Percentiles rank a stretch among this genome's conserved stretches.
Evolutionary conservation across 2,113 vertebrate species (phyloP).

Genomic region (Myotis brandtii): DNA sequence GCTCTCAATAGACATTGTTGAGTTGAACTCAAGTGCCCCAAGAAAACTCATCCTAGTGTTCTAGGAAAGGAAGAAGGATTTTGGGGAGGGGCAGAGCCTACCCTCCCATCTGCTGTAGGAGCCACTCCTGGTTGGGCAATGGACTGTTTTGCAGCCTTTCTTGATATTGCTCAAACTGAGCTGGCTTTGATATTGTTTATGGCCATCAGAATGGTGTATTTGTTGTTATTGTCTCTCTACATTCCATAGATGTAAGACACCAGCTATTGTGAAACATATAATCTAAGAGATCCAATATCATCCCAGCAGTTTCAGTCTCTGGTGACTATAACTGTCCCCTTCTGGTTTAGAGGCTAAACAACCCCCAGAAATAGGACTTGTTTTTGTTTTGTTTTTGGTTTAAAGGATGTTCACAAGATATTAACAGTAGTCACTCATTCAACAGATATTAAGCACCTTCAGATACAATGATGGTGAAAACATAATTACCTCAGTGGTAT

Average conservation of each 20-base stretch:
- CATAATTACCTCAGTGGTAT: not conserved
- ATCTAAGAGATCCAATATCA: not conserved
- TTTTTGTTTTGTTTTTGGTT: not conserved
- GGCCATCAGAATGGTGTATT: not conserved
- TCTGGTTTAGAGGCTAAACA: not conserved
- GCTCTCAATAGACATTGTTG: not conserved
- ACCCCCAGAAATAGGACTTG: not conserved
- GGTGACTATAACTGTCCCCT: not conserved
- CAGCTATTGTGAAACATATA: slow-evolving; percentile 49
- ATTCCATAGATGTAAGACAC: slow-evolving; percentile 26
- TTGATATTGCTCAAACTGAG: slow-evolving; percentile 8
- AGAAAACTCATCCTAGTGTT: not conserved
- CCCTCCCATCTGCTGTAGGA: not conserved
- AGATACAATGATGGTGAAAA: not conserved
- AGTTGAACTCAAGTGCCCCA: not conserved
- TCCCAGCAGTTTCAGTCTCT: slow-evolving; percentile 46
- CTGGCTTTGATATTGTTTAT: not conserved
- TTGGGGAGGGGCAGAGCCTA: not conserved
- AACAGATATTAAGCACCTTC: not conserved
- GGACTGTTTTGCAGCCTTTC: not conserved
- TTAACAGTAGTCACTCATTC: not conserved
- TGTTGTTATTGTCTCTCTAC: slow-evolving; percentile 50
- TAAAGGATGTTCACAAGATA: not conserved
- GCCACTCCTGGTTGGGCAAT: not conserved
- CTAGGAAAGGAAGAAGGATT: not conserved